phyloP scores from a whole-genome alignment of 2,113 vertebrate genomes.

The Microcebus ravelobensis region DNA sequence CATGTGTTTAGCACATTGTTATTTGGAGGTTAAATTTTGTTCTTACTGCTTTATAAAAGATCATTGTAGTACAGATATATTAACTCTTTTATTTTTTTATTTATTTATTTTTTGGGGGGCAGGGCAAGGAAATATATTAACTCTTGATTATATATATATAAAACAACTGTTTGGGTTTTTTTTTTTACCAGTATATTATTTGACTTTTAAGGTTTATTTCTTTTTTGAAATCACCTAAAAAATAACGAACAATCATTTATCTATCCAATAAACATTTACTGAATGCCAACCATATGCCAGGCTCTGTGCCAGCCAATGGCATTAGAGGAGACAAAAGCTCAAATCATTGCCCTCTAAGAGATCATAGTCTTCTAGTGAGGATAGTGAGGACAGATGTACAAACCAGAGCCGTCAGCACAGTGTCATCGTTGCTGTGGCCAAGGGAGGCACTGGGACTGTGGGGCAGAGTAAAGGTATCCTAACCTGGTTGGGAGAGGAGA shows the following conservation, averaged over 20 bases:
- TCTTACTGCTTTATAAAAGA: conserved; percentile 30
- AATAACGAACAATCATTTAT: neutral
- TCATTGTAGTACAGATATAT: neutral
- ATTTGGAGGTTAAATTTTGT: neutral
- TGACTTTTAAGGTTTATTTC: conserved; percentile 26
- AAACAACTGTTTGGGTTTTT: neutral
- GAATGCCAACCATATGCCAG: neutral
- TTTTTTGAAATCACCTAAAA: conserved; percentile 42
- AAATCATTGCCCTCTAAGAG: conserved; percentile 1
- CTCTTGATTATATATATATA: neutral
- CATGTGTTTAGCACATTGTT: neutral
- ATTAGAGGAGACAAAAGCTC: neutral
- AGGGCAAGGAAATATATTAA: neutral
- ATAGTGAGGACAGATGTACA: neutral
- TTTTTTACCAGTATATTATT: neutral
- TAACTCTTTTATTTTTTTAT: neutral
- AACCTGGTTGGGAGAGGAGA: neutral
- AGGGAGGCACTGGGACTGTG: neutral
- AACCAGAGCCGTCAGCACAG: neutral
- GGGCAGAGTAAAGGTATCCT: neutral
- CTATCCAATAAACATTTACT: conserved; percentile 18
- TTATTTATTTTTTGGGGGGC: no score
- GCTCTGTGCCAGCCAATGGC: neutral
- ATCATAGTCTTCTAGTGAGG: neutral
- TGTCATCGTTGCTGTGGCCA: neutral